Percentiles rank a stretch among this genome's conserved stretches.
phyloP scores from a whole-genome alignment of 2,797 vertebrate genomes.

The Schizothorax lantsangensis region DNA sequence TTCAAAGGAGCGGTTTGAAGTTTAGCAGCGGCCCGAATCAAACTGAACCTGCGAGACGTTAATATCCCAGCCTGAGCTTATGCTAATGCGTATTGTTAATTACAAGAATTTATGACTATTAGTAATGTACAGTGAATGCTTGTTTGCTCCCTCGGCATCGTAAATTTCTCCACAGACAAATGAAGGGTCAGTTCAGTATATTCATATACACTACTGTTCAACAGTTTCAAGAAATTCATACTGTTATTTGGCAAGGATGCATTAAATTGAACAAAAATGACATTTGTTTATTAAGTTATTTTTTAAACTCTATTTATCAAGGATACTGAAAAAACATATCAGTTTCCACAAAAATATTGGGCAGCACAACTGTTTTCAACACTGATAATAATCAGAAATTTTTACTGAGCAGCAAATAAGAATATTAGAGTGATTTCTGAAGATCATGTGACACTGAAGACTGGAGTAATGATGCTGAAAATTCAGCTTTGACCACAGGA shows the following conservation, averaged over 20 bases:
- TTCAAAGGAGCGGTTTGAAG: constrained; percentile 46
- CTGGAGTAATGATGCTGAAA: too few species aligned
- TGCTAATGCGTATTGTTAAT: constrained; percentile 38
- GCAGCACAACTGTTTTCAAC: neutral
- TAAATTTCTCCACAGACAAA: neutral
- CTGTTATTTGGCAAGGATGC: neutral
- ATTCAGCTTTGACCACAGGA: too few species aligned
- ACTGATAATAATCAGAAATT: neutral
- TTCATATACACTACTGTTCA: neutral
- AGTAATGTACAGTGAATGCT: constrained; percentile 32
- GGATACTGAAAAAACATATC: too few species aligned
- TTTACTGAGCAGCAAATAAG: neutral
- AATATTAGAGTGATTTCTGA: too few species aligned
- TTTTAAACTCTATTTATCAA: neutral
- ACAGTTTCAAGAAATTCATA: neutral
- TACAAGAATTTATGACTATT: constrained; percentile 49
- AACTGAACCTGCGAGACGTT: constrained; percentile 24
- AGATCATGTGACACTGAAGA: too few species aligned
- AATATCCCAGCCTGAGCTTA: constrained; percentile 10
- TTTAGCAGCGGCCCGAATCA: constrained; percentile 23
- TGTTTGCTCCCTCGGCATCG: neutral
- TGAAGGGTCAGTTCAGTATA: neutral
- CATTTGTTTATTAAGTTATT: too few species aligned
- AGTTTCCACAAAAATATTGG: too few species aligned
- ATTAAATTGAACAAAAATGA: too few species aligned